Conservation (phyloP, 2,888 invertebrate species). For the Platycnemis pennipes region DNA sequence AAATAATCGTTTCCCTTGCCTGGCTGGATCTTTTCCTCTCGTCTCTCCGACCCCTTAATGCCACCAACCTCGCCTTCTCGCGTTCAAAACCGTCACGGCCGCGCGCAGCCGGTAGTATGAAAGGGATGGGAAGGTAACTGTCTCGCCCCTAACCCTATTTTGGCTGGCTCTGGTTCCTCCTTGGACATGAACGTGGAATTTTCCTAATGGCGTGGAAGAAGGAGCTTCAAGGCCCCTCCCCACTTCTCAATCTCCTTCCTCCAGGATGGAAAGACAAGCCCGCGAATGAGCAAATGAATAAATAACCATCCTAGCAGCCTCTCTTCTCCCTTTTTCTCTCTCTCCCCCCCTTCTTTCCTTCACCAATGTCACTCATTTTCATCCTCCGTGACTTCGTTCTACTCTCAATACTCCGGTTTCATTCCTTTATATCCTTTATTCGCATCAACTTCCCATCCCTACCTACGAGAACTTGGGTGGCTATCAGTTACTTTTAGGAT, state of each 20-base stretch:
- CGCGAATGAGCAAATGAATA: slow-evolving; percentile 11
- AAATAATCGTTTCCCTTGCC: neutral
- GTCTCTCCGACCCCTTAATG: neutral
- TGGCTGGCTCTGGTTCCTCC: neutral
- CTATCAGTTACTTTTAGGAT: too few species aligned
- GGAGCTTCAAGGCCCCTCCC: neutral
- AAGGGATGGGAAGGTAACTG: neutral
- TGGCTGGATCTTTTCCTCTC: neutral
- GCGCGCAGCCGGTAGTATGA: neutral
- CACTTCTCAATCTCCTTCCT: neutral
- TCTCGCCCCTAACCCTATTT: neutral
- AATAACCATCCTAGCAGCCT: neutral
- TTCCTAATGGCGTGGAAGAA: neutral
- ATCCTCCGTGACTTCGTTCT: neutral
- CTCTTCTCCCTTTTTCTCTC: neutral
- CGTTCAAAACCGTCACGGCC: neutral
- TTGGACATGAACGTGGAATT: neutral
- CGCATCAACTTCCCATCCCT: too few species aligned
- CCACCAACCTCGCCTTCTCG: neutral
- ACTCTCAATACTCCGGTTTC: neutral
- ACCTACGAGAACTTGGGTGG: too few species aligned
- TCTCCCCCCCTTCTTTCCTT: neutral
- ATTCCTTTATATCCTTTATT: neutral
- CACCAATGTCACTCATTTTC: neutral
- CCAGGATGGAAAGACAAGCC: neutral